Evolutionary conservation across 2,113 vertebrate genomes (phyloP), one percentile per base, ranked within the genome.

Genomic region (Antennarius striatus): DNA sequence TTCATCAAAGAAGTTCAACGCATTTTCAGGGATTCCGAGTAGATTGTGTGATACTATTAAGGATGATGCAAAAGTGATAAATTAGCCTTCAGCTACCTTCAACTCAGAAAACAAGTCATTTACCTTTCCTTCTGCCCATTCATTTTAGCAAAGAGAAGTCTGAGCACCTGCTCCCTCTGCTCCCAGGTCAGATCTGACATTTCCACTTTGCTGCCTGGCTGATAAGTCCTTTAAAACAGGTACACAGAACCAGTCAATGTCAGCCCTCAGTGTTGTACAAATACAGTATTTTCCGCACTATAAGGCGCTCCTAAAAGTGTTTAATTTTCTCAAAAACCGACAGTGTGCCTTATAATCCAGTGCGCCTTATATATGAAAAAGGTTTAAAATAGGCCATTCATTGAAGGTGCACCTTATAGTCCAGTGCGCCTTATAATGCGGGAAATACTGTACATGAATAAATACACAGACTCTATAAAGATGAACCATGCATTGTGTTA

Each of bases 101-200:
- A 49, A 30, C 55, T 43, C 48, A 72, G 58, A 76, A 68, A 79
- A 46, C 77, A 46, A 45, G 16, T 4, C 3, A 13, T 68, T 73
- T 89, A 96, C 94, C 93, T 89, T 59, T 71, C 61, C 75, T 68
- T 88, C 49, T 84, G 77, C 65, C 88, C 82, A 67, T 96, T 98
- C 93, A 95, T 98, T 91, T 94, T 95, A 61, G 95, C 93, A 90
- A 98, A 98, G 67, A 96, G 89, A 61, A 96, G 86, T 55, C 83
- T 59, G 56, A 96, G 92, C 30, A 98, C 94, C 79, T 75, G 86
- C 63, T 98, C 94, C 84, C 94, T 97, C 88, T 98, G 93, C 67
- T 95, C 95, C 95, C 94, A 96, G 28, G 92, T 96, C 58, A 97
- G 81, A 50, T 96, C 93, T 56, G 90, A 87, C 73, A 97, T 91